Base-by-base conservation (phyloP, 2,113 vertebrate species). In the Danio rerio region DNA sequence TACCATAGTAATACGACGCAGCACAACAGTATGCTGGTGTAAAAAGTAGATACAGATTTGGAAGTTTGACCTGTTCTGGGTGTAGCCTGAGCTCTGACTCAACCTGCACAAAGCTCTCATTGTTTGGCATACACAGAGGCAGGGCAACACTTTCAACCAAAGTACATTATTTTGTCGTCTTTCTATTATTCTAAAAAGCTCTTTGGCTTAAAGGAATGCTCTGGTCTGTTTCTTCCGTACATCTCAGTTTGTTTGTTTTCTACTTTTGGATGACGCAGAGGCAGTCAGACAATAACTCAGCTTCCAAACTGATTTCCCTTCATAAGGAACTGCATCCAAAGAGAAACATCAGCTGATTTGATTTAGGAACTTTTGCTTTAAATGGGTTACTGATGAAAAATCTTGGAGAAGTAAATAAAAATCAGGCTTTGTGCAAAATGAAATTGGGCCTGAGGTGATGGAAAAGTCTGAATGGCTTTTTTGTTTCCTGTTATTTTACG, bases 31-130 rank as follows among this genome's bases (percentile, higher is more conserved):
- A 47, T 31, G 9, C 62, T 81, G 20, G 5, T 61, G 52, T 80
- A 21, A 45, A 21, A 75, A 43, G 45, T 42, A 63, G 18, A 43
- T 15, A 49, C 61, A 68, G 13, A 56, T 85, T 76, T 16, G 66
- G 61, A 78, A 9, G 78, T 20, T 31, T 77, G 72, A 80, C 81
- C 77, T 77, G 74, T 50, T 61, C 63, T 75, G 87, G 87, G 84
- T 83, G 88, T 90, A 78, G 73, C 79, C 82, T 15, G 72, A 49
- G 74, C 75, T n/a, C 49, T 92, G 92, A 92, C 85, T 92, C 89
- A 92, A 71, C 43, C 5, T 78, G 73, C 86, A 91, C 89, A 92
- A 93, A 83, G 80, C 76, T 72, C 68, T 75, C 76, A 86, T 89
- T 91, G 86, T 91, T 87, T 89, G 83, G 84, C 58, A 50, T 65